phyloP scores from a whole-genome alignment of 2,888 invertebrate genomes.

The Pandemis heparana region DNA sequence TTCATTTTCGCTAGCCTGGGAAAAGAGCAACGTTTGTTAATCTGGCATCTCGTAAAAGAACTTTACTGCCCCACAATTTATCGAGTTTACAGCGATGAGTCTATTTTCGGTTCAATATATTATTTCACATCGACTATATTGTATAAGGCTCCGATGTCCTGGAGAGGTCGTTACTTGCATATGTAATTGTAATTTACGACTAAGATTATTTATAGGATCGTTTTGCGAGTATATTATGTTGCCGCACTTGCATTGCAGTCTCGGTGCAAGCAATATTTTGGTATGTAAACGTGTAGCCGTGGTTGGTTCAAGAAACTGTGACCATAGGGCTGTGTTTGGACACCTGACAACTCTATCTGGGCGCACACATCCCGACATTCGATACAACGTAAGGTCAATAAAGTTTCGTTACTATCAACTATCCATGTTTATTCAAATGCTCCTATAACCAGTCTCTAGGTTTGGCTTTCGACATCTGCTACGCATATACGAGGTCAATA shows the following conservation, averaged over 20 bases:
- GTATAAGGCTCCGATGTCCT: slow-evolving; percentile 48
- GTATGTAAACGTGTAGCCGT: neutral
- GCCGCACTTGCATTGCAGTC: slow-evolving; percentile 31
- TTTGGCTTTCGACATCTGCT: slow-evolving; percentile 83
- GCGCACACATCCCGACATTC: slow-evolving; percentile 67
- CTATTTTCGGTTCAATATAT: slow-evolving; percentile 62
- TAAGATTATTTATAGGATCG: slow-evolving; percentile 45
- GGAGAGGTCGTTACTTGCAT: slow-evolving; percentile 48
- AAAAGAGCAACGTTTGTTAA: slow-evolving; percentile 55
- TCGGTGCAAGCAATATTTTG: slow-evolving; percentile 31
- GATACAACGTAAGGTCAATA: slow-evolving; percentile 80
- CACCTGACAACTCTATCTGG: slow-evolving; percentile 77
- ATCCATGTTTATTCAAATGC: slow-evolving; percentile 83
- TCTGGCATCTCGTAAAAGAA: slow-evolving; percentile 64
- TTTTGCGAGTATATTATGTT: slow-evolving; percentile 39
- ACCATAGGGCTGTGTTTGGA: slow-evolving; percentile 59
- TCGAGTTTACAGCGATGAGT: slow-evolving; percentile 60
- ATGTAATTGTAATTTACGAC: slow-evolving; percentile 46
- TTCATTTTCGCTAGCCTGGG: slow-evolving; percentile 54
- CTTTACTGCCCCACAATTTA: slow-evolving; percentile 67
- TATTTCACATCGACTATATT: slow-evolving; percentile 49
- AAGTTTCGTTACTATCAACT: slow-evolving; percentile 76
- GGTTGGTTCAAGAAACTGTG: slow-evolving; percentile 22
- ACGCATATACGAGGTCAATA: slow-evolving; percentile 75
- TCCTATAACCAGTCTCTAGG: slow-evolving; percentile 73